A percentile compares a stretch with the other conserved stretches of the same genome.
These are phyloP conservation scores for Agrochola macilenta DNA, from an alignment of 2,888 invertebrate species.

Conservation along the genomic window DNA sequence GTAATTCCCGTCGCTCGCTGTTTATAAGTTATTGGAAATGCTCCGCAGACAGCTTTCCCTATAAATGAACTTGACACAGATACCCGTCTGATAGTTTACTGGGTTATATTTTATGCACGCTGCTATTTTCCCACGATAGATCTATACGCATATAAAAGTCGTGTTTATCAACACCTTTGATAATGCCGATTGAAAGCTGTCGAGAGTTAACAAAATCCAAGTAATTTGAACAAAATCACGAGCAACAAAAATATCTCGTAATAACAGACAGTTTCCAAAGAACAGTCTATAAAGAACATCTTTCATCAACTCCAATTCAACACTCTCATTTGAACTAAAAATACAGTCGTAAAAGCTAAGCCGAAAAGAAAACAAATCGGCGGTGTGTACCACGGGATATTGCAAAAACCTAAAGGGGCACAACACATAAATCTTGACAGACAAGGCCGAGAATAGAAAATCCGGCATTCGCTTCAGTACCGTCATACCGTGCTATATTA, in stretches of 20 bases:
- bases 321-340: conserved; percentile 49
- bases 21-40: conserved; percentile 57
- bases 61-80: conserved; percentile 56
- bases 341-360: conserved; percentile 51
- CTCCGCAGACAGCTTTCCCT: conserved; percentile 47
- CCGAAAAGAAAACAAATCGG: conserved; percentile 51
- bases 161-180: background rate
- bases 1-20: conserved; percentile 38
- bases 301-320: conserved; percentile 49
- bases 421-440: conserved; percentile 66
- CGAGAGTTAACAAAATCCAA: conserved; percentile 2
- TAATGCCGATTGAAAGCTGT: conserved; percentile 1
- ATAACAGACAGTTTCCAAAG: conserved; percentile 45
- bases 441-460: conserved; percentile 65
- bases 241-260: conserved; percentile 34
- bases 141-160: background rate
- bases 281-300: conserved; percentile 33
- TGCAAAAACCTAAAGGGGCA: conserved; percentile 64
- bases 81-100: conserved; percentile 27
- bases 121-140: background rate
- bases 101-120: conserved; percentile 23
- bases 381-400: conserved; percentile 55
- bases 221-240: conserved; percentile 26
- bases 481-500: conserved; percentile 63
- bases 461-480: conserved; percentile 61